Evolutionary conservation across 2,797 vertebrate genomes (phyloP).

Genomic region (Anabas testudineus): DNA sequence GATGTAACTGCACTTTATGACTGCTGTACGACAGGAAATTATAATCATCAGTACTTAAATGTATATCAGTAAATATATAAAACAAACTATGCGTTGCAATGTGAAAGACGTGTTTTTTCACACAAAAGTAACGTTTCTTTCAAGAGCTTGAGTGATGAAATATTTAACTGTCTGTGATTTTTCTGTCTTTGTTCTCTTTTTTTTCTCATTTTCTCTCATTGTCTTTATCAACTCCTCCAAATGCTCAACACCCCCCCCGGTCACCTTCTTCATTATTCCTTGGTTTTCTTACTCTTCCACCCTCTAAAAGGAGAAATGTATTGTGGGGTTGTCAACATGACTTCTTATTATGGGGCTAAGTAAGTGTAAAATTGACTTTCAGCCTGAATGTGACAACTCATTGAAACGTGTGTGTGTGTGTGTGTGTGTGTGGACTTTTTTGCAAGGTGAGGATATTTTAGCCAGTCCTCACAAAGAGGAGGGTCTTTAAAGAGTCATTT

Average conservation of each 20-base stretch:
- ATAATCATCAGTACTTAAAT: too few species aligned
- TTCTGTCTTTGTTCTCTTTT: constrained; percentile 14
- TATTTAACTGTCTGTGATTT: constrained; percentile 4
- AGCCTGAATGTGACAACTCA: constrained; percentile 66
- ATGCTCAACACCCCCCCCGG: constrained; percentile 11
- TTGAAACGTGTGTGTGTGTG: constrained; percentile 51
- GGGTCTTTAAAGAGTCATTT: too few species aligned
- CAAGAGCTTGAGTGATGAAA: neutral
- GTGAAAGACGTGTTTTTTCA: neutral
- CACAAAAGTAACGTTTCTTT: neutral
- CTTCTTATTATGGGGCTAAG: constrained; percentile 75
- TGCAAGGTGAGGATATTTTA: too few species aligned
- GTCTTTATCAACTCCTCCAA: constrained; percentile 27
- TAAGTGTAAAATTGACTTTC: constrained; percentile 81
- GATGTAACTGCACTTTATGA: too few species aligned
- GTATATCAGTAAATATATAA: neutral
- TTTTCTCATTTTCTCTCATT: constrained; percentile 17
- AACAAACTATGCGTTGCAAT: neutral
- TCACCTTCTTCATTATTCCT: constrained; percentile 5
- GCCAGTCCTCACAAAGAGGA: too few species aligned
- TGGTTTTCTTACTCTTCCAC: constrained; percentile 29
- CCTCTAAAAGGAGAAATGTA: constrained; percentile 49
- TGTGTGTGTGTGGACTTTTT: constrained; percentile 7
- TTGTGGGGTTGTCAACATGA: constrained; percentile 72
- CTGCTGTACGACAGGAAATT: too few species aligned